phyloP scores from a whole-genome alignment of 2,797 vertebrate genomes.

The Coendou prehensilis region DNA sequence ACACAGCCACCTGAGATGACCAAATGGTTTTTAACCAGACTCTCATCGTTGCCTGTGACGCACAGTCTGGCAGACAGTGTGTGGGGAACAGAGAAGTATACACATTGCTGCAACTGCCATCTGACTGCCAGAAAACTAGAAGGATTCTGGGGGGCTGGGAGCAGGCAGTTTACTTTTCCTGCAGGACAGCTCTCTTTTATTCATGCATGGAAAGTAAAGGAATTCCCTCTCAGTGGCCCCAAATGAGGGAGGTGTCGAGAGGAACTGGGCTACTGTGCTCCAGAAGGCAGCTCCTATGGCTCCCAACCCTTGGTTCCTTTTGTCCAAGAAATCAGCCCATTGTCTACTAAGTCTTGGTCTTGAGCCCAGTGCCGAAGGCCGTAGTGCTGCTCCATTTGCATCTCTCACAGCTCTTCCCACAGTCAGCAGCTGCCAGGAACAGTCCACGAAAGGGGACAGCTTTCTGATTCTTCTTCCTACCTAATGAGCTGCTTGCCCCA shows the following conservation, averaged over 20 bases:
- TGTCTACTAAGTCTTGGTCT: slow-evolving; percentile 16
- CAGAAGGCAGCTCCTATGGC: background rate
- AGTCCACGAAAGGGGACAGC: background rate
- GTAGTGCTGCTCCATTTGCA: background rate
- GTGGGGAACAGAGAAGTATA: background rate
- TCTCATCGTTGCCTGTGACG: background rate
- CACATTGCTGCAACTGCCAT: background rate
- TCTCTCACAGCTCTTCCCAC: background rate
- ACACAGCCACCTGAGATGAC: background rate
- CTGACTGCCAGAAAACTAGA: slow-evolving; percentile 5
- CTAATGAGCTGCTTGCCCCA: background rate
- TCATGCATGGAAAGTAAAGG: slow-evolving; percentile 33
- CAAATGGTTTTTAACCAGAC: background rate
- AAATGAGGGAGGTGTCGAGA: slow-evolving; percentile 3
- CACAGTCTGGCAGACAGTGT: background rate
- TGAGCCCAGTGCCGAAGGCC: slow-evolving; percentile 40
- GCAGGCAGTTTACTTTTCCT: slow-evolving; percentile 36
- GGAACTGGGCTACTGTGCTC: slow-evolving; percentile 24
- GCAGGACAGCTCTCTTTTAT: slow-evolving; percentile 62
- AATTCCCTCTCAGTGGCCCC: slow-evolving; percentile 17
- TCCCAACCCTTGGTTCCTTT: slow-evolving; percentile 9
- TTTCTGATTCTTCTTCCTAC: slow-evolving; percentile 18
- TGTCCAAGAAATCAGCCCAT: background rate
- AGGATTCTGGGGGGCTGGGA: background rate
- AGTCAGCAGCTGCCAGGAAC: background rate